phyloP scores from a whole-genome alignment of 2,797 vertebrate species.

The Vespertilio murinus region DNA sequence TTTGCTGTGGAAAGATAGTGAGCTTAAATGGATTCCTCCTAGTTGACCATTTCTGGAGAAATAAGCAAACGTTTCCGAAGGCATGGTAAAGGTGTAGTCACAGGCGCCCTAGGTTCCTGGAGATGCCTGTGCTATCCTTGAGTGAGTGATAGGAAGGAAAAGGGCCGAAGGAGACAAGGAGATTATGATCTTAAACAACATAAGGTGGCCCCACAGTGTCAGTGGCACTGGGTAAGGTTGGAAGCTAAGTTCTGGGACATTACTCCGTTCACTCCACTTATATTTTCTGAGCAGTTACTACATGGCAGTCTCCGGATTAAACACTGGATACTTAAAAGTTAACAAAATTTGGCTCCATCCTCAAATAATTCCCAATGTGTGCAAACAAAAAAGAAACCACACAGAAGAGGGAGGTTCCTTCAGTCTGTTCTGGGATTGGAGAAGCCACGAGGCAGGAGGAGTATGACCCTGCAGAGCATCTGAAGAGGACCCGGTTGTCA shows the following conservation, averaged over 20 bases:
- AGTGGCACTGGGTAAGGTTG: neutral
- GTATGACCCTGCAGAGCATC: neutral
- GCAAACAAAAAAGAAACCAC: neutral
- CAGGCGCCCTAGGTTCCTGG: neutral
- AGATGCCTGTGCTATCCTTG: neutral
- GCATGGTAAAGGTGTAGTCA: neutral
- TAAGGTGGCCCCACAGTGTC: fast-evolving
- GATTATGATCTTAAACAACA: neutral
- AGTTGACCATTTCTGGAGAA: neutral
- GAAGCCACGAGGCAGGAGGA: neutral
- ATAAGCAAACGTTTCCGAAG: neutral
- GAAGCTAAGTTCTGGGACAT: no score
- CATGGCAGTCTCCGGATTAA: neutral
- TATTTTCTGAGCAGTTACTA: neutral
- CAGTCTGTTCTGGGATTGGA: neutral
- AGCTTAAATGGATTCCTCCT: neutral
- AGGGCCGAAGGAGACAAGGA: neutral
- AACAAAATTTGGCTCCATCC: neutral
- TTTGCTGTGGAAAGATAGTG: slow-evolving; percentile 31
- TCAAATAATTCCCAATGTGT: neutral
- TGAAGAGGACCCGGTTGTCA: neutral
- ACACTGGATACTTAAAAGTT: neutral
- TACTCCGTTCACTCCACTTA: neutral
- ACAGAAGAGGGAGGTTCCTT: neutral
- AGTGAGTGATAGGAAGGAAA: neutral